phyloP scores from a whole-genome alignment of 2,888 invertebrate genomes.

The Nemurella pictetii region DNA sequence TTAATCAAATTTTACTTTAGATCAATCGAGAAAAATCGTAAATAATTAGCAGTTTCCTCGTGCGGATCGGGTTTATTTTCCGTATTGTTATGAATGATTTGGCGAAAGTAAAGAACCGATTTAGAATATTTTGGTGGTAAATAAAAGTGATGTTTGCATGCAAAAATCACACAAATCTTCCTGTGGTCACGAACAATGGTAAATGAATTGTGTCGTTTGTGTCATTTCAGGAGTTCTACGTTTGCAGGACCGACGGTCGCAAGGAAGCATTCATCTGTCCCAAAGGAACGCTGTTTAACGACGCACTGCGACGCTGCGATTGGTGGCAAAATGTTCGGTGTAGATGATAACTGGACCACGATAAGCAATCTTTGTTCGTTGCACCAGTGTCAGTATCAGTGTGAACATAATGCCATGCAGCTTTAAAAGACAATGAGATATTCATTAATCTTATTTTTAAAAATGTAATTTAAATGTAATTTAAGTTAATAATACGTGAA shows the following conservation, averaged over 20 bases:
- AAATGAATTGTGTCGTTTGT: background rate
- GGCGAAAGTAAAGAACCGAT: background rate
- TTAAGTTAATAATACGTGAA: background rate
- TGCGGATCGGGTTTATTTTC: background rate
- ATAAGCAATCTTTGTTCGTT: background rate
- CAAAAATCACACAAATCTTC: background rate
- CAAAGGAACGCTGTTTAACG: slow-evolving; percentile 46
- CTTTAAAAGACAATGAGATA: background rate
- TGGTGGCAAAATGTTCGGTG: slow-evolving; percentile 42
- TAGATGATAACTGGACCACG: slow-evolving; percentile 30
- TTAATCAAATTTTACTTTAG: background rate
- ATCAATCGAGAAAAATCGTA: background rate
- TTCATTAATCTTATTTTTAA: background rate
- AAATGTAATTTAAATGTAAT: too few species aligned
- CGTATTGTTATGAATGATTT: background rate
- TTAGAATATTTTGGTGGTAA: background rate
- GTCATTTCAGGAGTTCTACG: slow-evolving; percentile 47
- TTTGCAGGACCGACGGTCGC: slow-evolving; percentile 46
- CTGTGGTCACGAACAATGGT: background rate
- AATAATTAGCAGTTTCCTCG: background rate
- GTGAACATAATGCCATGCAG: background rate
- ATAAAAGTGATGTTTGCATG: background rate
- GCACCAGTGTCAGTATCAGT: background rate
- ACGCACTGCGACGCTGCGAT: slow-evolving; percentile 44
- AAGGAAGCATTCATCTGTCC: slow-evolving; percentile 48